A percentile compares a stretch with the other conserved stretches of the same genome.
Evolutionary conservation across 2,113 vertebrate genomes (phyloP).

Genomic region (Misgurnus anguillicaudatus): DNA sequence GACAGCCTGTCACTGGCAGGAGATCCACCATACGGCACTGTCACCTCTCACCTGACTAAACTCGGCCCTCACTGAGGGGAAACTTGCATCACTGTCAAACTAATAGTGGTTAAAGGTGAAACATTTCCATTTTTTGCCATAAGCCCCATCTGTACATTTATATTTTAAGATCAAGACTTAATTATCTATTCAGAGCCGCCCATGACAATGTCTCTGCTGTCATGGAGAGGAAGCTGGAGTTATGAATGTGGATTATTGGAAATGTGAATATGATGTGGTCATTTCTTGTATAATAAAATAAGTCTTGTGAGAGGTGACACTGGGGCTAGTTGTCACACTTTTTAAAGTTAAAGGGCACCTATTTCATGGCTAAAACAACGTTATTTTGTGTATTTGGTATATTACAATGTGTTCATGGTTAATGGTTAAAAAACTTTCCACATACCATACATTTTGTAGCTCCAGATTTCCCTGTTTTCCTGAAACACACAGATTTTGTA

Average conservation of each 20-base stretch:
- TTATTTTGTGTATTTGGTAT: no score
- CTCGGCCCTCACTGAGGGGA: conserved; percentile 44
- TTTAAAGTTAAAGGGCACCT: neutral
- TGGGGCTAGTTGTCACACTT: neutral
- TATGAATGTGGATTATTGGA: conserved; percentile 17
- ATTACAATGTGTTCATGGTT: no score
- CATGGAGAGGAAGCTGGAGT: conserved; percentile 9
- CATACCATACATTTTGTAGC: no score
- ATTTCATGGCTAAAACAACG: no score
- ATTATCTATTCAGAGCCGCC: conserved; percentile 48
- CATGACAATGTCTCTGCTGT: conserved; percentile 25
- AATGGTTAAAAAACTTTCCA: no score
- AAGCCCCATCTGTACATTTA: conserved; percentile 55
- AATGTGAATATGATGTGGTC: neutral
- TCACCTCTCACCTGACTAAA: conserved; percentile 57
- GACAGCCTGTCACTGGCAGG: conserved; percentile 54
- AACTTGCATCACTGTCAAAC: conserved; percentile 56
- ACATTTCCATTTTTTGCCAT: conserved; percentile 54
- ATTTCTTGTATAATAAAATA: neutral
- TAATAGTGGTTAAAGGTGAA: conserved; percentile 53
- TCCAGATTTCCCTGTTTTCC: no score
- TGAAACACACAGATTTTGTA: no score
- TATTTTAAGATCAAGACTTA: conserved; percentile 56
- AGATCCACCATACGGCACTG: conserved; percentile 56
- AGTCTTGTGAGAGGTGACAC: neutral